Evolutionary conservation across 2,113 vertebrate species (phyloP), one percentile per base, ranked within the genome.

Genomic region (Planiliza haematocheilus): DNA sequence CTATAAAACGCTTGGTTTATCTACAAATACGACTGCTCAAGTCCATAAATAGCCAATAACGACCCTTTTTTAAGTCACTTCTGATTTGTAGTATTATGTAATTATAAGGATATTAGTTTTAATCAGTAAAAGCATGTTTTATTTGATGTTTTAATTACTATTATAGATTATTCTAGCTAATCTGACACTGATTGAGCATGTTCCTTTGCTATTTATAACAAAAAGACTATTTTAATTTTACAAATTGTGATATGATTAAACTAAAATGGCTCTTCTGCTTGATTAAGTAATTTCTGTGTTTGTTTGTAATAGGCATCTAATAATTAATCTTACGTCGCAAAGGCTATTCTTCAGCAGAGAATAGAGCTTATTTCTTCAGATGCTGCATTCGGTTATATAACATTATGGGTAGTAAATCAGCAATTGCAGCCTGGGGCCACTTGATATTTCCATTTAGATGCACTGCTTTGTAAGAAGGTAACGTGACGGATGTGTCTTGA

Each of bases 401-500:
- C 65, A 59, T 57, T 61, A 48, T 52, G 14, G 50, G 69, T 55
- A 62, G 76, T 69, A 75, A 83, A 79, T 82, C 77, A 57, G 67
- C 24, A 50, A 79, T 70, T 45, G 14, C 20, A 72, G 68, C 87
- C 78, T 17, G 69, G 0, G 34, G 87, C 69, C 6, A 42, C 57
- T 80, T 80, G 79, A 71, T 83, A 79, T 87, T 87, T 88, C 75
- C 51, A 37, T 62, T 30, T 60, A 53, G 84, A 71, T 24, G 45
- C 62, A 14, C 61, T 7, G 79, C 74, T 81, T 34, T 39, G 45
- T 59, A 70, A 82, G 77, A 66, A 66, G 74, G 43, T 70, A 75
- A 83, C 74, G 82, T 84, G 84, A 89, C 61, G 56, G 69, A 89
- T 89, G 69, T 4, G 52, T 66, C 52, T 51, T 73, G 86, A 89